phyloP scores from a whole-genome alignment of 1,140 invertebrate genomes.

The Idris sp. region DNA sequence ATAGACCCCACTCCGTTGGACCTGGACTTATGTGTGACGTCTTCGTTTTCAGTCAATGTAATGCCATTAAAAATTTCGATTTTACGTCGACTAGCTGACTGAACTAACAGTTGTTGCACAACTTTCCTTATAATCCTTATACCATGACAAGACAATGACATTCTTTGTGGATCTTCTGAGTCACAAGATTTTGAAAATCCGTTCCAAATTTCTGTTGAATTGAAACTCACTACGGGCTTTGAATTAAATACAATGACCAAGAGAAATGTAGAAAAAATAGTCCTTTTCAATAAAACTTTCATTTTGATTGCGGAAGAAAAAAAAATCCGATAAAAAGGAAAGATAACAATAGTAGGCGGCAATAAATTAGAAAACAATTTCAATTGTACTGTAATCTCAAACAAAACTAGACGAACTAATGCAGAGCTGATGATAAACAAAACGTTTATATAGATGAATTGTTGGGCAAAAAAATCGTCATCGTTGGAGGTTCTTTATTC shows the following conservation, averaged over 20 bases:
- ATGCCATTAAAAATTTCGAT: constrained; percentile 82
- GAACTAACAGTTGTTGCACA: constrained; percentile 75
- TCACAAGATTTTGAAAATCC: constrained; percentile 68
- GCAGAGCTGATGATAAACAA: constrained; percentile 51
- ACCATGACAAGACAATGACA: constrained; percentile 77
- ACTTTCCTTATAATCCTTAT: constrained; percentile 76
- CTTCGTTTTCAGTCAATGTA: constrained; percentile 77
- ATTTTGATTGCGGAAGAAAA: constrained; percentile 19
- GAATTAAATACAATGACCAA: constrained; percentile 18
- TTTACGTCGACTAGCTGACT: constrained; percentile 67
- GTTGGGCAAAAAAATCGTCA: constrained; percentile 38
- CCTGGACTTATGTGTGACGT: constrained; percentile 70
- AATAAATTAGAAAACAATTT: too few relatives aligned
- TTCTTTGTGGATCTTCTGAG: constrained; percentile 67
- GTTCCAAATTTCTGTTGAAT: constrained; percentile 62
- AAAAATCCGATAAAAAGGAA: neutral
- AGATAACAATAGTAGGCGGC: neutral
- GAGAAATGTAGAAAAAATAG: constrained; percentile 15
- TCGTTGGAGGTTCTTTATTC: constrained; percentile 46
- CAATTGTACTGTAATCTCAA: constrained; percentile 11
- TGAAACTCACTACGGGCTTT: constrained; percentile 13
- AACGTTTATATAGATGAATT: constrained; percentile 58
- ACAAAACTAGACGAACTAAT: constrained; percentile 45
- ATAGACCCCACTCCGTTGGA: constrained; percentile 79
- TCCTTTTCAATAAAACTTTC: constrained; percentile 20